Conservation (phyloP, 2,888 invertebrate species). For the Synanthedon formicaeformis region DNA sequence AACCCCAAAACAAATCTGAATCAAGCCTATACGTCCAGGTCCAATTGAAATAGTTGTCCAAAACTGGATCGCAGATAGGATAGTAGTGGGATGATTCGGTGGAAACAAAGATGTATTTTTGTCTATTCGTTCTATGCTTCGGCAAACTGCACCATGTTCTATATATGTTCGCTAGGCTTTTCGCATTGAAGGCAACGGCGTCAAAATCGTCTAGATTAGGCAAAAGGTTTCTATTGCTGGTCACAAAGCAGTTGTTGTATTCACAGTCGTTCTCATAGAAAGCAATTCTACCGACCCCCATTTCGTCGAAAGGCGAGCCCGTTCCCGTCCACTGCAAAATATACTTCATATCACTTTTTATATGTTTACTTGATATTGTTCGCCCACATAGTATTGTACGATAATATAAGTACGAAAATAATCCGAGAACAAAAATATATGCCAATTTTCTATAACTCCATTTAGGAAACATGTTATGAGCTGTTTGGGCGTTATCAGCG, state of each 20-base stretch:
- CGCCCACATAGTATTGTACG: too few relatives aligned
- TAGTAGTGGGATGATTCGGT: constrained; percentile 39
- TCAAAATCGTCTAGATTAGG: constrained; percentile 13
- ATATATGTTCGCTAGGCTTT: background rate
- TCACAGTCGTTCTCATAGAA: constrained; percentile 12
- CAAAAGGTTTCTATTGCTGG: constrained; percentile 6
- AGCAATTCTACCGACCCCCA: constrained; percentile 8
- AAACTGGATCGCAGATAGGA: constrained; percentile 20
- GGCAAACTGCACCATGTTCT: constrained; percentile 13
- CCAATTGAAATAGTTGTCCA: constrained; percentile 42
- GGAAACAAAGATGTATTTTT: constrained; percentile 40
- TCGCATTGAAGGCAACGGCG: constrained; percentile 15
- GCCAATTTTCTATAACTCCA: too few relatives aligned
- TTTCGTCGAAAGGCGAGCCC: constrained; percentile 6
- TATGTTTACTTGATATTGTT: too few relatives aligned
- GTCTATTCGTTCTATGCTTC: constrained; percentile 18
- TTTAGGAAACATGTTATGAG: too few relatives aligned
- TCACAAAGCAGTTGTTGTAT: constrained; percentile 16
- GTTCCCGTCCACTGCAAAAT: constrained; percentile 4
- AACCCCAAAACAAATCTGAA: constrained; percentile 36
- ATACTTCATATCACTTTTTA: background rate
- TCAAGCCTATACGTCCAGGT: constrained; percentile 41
- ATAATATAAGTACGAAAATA: too few relatives aligned
- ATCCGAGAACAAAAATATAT: too few relatives aligned
- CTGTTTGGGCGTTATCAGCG: too few relatives aligned